Base-by-base conservation (phyloP, 2,113 vertebrate genomes). In the Ibidorhyncha struthersii region DNA sequence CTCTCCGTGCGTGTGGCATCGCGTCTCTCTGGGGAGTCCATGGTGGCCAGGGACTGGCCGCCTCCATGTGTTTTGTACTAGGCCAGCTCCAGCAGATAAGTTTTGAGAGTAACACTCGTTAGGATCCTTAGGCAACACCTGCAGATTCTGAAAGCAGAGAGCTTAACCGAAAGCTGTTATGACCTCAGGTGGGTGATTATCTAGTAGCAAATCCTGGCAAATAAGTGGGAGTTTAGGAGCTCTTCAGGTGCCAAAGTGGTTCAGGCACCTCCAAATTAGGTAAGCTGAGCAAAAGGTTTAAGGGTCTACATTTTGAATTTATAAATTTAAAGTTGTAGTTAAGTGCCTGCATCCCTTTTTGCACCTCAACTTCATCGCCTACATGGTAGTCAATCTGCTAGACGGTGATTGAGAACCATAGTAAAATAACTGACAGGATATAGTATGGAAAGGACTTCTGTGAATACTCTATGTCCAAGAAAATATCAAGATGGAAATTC, bases 21-120 rank as follows among this genome's bases (percentile, higher is more conserved):
- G 0, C 3, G 2, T n/a, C 82, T 41, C 65, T 34, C 0, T 26
- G 40, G 59, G 43, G 43, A 69, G 27, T 14, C 59, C 0, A 0
- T n/a, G n/a, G 14, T 38, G 43, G 18, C 25, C 25, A 9, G 36
- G 27, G 81, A 9, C 23, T 13, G 12, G 34, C 40, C 7, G 10
- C 7, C 23, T 81, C 81, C 1, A 1, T 40, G n/a, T 49, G 66
- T 52, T 58, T 18, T 63, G 50, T 85, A 30, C 55, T 30, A 6
- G 32, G 10, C 21, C 76, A 63, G 34, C 26, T 19, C 38, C 41
- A 10, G 52, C 7, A 52, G 71, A 34, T 63, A 25, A 63, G 29
- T 29, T 58, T 34, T 11, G 67, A 83, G 26, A n/a, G 40, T 7
- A 49, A 38, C 15, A 10, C 10, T 77, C 27, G 8, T 59, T 8